These are phyloP conservation scores for Lepisosteus oculatus DNA, from an alignment of 2,113 vertebrate species.

Conservation along the genomic window DNA sequence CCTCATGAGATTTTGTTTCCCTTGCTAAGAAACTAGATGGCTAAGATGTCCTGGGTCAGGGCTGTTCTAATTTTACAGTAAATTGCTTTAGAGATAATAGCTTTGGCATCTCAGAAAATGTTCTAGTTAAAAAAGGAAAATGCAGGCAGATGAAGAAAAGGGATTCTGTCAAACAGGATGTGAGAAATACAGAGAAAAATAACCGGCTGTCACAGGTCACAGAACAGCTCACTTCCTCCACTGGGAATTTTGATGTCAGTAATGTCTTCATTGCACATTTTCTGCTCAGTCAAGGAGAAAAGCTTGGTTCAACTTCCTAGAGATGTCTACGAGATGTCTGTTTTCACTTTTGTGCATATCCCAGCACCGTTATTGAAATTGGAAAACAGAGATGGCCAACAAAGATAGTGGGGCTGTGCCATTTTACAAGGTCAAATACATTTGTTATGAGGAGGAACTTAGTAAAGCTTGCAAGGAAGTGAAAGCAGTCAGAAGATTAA, in stretches of 20 bases:
- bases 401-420: no score
- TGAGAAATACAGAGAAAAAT: constrained; percentile 2
- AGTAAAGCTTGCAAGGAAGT: no score
- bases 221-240: constrained; percentile 1
- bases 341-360: no score
- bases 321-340: no score
- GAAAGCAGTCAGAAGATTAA: background rate
- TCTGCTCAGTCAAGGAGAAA: background rate
- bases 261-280: background rate
- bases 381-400: no score
- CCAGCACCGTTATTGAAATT: no score
- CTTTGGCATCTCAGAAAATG: background rate
- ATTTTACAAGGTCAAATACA: no score
- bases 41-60: background rate
- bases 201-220: constrained; percentile 11
- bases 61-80: background rate
- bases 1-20: background rate
- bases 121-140: background rate
- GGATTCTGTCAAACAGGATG: constrained; percentile 8
- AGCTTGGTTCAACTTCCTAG: no score
- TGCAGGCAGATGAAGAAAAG: background rate
- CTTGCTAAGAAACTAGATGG: background rate
- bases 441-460: no score
- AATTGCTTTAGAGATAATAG: background rate
- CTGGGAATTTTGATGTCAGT: background rate